Evolutionary conservation across 2,797 vertebrate genomes (phyloP), one percentile per base, ranked within the genome.

Genomic region (Calcarius lapponicus): DNA sequence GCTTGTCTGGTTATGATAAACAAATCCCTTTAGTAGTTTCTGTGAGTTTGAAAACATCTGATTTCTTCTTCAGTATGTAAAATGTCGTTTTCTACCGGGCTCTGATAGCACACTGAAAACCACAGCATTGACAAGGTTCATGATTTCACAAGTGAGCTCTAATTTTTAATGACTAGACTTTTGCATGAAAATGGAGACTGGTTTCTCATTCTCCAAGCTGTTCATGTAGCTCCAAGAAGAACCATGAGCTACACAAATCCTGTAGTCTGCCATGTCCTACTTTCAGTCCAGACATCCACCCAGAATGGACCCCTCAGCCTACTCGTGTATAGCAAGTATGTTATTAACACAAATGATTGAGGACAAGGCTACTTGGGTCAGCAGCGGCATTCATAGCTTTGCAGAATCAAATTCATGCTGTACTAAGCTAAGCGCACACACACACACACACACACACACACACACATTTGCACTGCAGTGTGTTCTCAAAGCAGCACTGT

Each of bases 311-410:
- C 36, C 51, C 26, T 56, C 56, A 73, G 54, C 43, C 47, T 87
- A 28, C 22, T 31, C 0, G 0, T 31, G 47, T 17, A 15, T 32
- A 31, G n/a, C 21, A 72, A 43, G 15, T 17, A 11, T 29, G n/a
- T 51, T 50, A 53, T 50, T 80, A 51, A 56, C 9, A 73, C 19
- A 70, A 13, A 22, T 6, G 60, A 28, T n/a, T 72, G 58, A 57
- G 66, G 38, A 81, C 66, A 86, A 62, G 25, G 32, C 42, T 57
- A 7, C 38, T 75, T 75, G 50, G 18, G 43, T 32, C 51, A 93
- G 50, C 54, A 71, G 32, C 40, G 48, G 36, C 1, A 1, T 38
- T 71, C 61, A 10, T 7, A 60, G 51, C 81, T 90, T 47, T 75
- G 78, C 42, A 76, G 78, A 75, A 66, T 61, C 36, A 70, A 92